phyloP scores from a whole-genome alignment of 1,140 invertebrate genomes.

The Amyelois transitella region DNA sequence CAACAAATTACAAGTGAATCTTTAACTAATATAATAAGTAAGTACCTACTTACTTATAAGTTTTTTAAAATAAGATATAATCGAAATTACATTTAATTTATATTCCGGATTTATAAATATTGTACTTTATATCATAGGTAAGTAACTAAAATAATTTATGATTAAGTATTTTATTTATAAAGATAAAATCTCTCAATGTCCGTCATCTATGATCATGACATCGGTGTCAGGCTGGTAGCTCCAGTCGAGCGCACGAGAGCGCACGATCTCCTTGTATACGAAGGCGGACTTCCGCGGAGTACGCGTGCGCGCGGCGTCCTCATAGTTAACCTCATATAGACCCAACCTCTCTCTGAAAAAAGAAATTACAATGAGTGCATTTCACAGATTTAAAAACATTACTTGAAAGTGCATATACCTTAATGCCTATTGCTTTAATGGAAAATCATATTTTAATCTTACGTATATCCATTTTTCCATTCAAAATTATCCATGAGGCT shows the following conservation, averaged over 20 bases:
- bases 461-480: slow-evolving; percentile 75
- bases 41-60: too few species aligned
- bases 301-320: slow-evolving; percentile 75
- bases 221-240: slow-evolving; percentile 52
- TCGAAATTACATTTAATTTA: too few species aligned
- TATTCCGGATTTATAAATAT: too few species aligned
- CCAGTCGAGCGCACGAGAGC: slow-evolving; percentile 59
- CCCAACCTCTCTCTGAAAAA: slow-evolving; percentile 79
- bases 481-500: slow-evolving; percentile 81
- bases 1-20: too few species aligned
- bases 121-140: too few species aligned
- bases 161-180: neutral
- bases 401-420: too few species aligned
- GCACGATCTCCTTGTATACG: slow-evolving; percentile 75
- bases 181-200: slow-evolving; percentile 12
- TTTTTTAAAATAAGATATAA: too few species aligned
- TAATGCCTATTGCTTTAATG: too few species aligned
- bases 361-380: neutral
- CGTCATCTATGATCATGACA: slow-evolving; percentile 32
- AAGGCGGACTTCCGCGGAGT: slow-evolving; percentile 80
- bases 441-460: slow-evolving; percentile 36
- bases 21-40: too few species aligned
- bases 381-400: neutral
- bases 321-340: slow-evolving; percentile 82
- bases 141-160: neutral